phyloP scores from a whole-genome alignment of 53 echinoderm and acorn worm genomes.

The Pentamera pediparva region DNA sequence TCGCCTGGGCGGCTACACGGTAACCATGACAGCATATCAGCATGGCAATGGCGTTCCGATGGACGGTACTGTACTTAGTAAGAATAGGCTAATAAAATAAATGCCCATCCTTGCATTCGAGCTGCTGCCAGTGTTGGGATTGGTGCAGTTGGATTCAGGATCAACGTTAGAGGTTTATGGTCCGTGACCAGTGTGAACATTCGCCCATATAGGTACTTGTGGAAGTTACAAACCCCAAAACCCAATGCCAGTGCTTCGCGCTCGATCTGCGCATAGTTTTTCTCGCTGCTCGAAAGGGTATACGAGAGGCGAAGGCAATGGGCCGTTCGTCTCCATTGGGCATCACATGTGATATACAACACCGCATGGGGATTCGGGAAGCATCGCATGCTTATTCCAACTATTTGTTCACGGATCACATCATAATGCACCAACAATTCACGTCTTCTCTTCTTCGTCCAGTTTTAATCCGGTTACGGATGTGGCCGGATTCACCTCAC shows the following conservation, averaged over 20 bases:
- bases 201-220: constrained; percentile 48
- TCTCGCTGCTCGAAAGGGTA: constrained; percentile 31
- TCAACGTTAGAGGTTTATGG: constrained; percentile 45
- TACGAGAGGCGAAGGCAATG: constrained; percentile 57
- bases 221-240: constrained; percentile 38
- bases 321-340: constrained; percentile 57
- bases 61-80: constrained; percentile 45
- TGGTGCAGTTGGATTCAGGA: constrained; percentile 34
- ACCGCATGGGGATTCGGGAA: no score
- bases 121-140: constrained; percentile 48
- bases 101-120: constrained; percentile 33
- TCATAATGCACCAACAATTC: background rate
- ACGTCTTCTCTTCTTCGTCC: no score
- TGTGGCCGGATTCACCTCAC: no score
- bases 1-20: background rate
- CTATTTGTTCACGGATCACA: background rate
- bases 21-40: constrained; percentile 32
- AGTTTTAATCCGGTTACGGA: no score
- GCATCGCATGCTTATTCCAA: background rate
- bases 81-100: constrained; percentile 43
- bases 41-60: constrained; percentile 45
- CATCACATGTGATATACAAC: constrained; percentile 6
- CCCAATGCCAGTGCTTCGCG: constrained; percentile 33
- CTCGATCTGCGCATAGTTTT: constrained; percentile 55
- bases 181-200: constrained; percentile 41